Conservation (phyloP, 2,113 vertebrate genomes). For the Strix uralensis region DNA sequence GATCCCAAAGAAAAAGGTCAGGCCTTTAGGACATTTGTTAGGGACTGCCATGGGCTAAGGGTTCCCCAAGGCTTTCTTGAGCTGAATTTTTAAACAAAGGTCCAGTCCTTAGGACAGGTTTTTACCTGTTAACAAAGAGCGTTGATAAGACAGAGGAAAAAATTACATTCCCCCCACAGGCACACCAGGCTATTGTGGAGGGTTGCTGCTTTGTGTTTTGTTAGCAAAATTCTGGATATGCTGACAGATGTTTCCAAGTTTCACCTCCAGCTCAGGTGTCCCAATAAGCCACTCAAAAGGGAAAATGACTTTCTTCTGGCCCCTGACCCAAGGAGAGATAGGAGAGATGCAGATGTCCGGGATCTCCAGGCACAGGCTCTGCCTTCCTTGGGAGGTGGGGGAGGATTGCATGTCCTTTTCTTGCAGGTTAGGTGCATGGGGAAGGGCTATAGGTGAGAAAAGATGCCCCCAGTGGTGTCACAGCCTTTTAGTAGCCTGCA, state of each 20-base stretch:
- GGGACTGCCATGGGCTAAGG: not conserved
- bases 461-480: not conserved
- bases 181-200: not conserved
- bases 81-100: not conserved
- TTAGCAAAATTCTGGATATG: not conserved
- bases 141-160: not conserved
- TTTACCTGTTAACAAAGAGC: not conserved
- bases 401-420: not conserved
- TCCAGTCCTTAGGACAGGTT: not conserved
- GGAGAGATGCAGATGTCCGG: not conserved
- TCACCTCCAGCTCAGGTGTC: not conserved
- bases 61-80: not conserved
- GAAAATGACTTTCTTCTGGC: not conserved
- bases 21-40: not conserved
- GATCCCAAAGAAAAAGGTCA: not conserved
- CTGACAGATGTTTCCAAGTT: not conserved
- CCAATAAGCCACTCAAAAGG: not conserved
- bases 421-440: not conserved
- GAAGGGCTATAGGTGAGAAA: not conserved
- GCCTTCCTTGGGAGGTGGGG: fast-evolving
- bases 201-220: not conserved
- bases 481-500: not conserved
- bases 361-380: not conserved
- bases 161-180: not conserved
- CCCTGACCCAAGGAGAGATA: not conserved